phyloP scores from a whole-genome alignment of 2,888 invertebrate genomes.

The Phyto melanocephala region DNA sequence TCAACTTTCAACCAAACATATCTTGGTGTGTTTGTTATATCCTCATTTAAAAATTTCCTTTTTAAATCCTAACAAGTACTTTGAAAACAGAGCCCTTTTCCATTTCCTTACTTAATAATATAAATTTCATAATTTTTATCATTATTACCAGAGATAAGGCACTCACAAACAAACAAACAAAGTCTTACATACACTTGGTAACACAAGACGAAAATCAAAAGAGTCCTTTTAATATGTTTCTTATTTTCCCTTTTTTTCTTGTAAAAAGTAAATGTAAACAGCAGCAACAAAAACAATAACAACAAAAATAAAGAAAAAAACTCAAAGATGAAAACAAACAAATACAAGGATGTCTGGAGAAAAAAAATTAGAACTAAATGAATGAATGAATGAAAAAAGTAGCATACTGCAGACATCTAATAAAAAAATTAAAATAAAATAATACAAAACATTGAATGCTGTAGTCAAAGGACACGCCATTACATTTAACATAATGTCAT shows the following conservation, averaged over 20 bases:
- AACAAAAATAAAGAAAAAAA: not conserved
- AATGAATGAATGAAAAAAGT: not conserved
- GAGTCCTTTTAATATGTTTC: not conserved
- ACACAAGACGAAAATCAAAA: not conserved
- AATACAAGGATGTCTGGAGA: conserved; percentile 7
- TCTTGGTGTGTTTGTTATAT: not conserved
- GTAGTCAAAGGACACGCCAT: conserved; percentile 45
- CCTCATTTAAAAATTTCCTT: not conserved
- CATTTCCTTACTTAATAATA: not conserved
- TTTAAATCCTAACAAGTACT: conserved; percentile 24
- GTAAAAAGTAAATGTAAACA: not conserved
- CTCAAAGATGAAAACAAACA: conserved; percentile 7
- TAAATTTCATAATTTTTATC: conserved; percentile 33
- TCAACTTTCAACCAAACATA: not conserved
- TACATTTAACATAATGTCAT: conserved; percentile 45
- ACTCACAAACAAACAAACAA: not conserved
- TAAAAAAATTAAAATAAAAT: not conserved
- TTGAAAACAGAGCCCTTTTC: not conserved
- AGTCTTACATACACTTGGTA: not conserved
- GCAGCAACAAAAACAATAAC: not conserved
- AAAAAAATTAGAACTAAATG: not conserved
- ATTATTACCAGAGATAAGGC: conserved; percentile 16
- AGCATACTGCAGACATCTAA: conserved; percentile 34
- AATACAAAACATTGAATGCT: conserved; percentile 29
- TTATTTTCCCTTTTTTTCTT: too few species aligned